Percentiles rank a stretch among this genome's conserved stretches.
These are phyloP conservation scores for Drosophila saltans DNA, from an alignment of 1,140 invertebrate species.

Conservation along the genomic window DNA sequence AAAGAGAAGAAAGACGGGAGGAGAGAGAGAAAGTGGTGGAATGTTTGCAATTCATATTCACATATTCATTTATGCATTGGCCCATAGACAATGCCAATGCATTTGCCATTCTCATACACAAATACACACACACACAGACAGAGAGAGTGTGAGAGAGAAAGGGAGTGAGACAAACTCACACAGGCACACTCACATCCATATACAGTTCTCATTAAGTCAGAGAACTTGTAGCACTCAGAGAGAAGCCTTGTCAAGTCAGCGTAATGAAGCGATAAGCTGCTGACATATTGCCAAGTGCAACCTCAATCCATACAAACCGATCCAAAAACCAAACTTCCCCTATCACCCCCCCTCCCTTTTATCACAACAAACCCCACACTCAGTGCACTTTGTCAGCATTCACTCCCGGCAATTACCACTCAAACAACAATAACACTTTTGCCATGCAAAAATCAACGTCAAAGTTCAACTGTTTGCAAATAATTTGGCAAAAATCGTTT, in stretches of 20 bases:
- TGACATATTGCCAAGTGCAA: constrained; percentile 73
- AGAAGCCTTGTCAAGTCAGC: constrained; percentile 59
- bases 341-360: neutral
- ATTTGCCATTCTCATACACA: constrained; percentile 13
- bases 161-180: neutral
- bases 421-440: constrained; percentile 50
- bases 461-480: constrained; percentile 76
- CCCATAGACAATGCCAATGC: constrained; percentile 26
- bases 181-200: constrained; percentile 9
- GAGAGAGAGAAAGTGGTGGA: neutral
- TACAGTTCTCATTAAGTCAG: constrained; percentile 67
- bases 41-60: constrained; percentile 18
- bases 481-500: constrained; percentile 75
- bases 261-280: constrained; percentile 76
- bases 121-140: neutral
- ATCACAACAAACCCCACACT: neutral
- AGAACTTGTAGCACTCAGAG: constrained; percentile 25
- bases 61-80: constrained; percentile 55
- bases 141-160: neutral
- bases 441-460: constrained; percentile 70
- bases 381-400: neutral
- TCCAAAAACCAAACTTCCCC: neutral
- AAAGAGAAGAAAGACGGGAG: neutral
- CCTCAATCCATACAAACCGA: constrained; percentile 57
- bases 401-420: constrained; percentile 59